Conservation (phyloP, 2,797 vertebrate genomes). For the Artibeus lituratus region DNA sequence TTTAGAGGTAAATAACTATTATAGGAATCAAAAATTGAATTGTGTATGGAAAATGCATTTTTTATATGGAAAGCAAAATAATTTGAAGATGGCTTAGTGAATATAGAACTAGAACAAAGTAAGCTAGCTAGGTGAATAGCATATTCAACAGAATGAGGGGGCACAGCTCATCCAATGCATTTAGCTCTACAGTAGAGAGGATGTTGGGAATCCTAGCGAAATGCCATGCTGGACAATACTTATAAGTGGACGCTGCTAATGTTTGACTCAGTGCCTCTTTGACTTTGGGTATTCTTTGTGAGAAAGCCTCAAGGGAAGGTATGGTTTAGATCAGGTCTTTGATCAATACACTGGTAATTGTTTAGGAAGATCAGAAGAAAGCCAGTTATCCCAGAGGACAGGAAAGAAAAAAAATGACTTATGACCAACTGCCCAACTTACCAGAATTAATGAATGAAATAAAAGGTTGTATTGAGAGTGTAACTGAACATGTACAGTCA, state of each 20-base stretch:
- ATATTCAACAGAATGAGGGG: neutral
- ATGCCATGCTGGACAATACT: neutral
- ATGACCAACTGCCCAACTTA: neutral
- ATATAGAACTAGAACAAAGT: neutral
- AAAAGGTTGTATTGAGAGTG: neutral
- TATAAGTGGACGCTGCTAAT: neutral
- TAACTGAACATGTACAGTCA: neutral
- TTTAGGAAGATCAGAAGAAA: neutral
- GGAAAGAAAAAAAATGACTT: neutral
- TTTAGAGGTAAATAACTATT: neutral
- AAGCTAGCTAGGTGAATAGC: neutral
- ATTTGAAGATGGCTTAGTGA: neutral
- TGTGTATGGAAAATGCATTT: neutral
- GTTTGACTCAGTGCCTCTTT: neutral
- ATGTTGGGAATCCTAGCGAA: neutral
- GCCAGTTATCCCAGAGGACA: neutral
- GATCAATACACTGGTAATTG: neutral
- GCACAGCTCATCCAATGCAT: neutral
- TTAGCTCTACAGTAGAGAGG: neutral
- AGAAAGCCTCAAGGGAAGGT: neutral
- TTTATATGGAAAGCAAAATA: neutral
- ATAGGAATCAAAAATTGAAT: neutral
- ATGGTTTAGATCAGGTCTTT: neutral
- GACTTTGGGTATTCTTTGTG: neutral
- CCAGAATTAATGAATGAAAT: slow-evolving; percentile 19